phyloP scores from a whole-genome alignment of 1,140 invertebrate genomes.

The Gryllus bimaculatus region DNA sequence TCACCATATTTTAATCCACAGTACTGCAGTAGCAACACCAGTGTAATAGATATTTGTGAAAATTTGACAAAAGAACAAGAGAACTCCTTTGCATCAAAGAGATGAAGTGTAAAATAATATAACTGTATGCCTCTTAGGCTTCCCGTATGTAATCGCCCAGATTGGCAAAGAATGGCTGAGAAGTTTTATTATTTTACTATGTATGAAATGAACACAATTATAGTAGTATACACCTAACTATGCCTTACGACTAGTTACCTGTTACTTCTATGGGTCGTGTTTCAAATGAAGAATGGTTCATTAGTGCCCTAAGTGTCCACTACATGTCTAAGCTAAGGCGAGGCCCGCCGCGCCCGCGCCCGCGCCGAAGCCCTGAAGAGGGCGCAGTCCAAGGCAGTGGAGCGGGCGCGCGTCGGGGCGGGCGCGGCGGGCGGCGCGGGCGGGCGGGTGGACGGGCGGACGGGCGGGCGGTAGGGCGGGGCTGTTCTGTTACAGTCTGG shows the following conservation, averaged over 20 bases:
- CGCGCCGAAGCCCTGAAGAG: not conserved
- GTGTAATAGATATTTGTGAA: not conserved
- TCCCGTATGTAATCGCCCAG: not conserved
- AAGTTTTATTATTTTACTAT: not conserved
- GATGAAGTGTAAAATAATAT: not conserved
- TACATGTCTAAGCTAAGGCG: not conserved
- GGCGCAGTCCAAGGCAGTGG: not conserved
- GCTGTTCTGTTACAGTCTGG: constrained; percentile 3
- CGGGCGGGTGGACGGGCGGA: not conserved
- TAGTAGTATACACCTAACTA: not conserved
- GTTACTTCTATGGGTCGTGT: not conserved
- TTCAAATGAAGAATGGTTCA: not conserved
- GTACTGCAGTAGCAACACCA: constrained; percentile 3
- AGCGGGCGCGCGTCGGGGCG: not conserved
- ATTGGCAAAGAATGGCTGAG: constrained; percentile 3
- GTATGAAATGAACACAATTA: not conserved
- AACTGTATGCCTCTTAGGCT: not conserved
- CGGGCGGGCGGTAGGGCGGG: too few species aligned
- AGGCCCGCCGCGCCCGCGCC: too few species aligned
- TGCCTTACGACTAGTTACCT: not conserved
- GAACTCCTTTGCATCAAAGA: not conserved
- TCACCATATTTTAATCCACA: not conserved
- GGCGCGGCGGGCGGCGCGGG: too few species aligned
- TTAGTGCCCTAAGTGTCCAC: not conserved
- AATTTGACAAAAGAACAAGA: not conserved